These are phyloP conservation scores for Parnassius mnemosyne DNA, from an alignment of 2,888 invertebrate genomes.

Conservation along the genomic window DNA sequence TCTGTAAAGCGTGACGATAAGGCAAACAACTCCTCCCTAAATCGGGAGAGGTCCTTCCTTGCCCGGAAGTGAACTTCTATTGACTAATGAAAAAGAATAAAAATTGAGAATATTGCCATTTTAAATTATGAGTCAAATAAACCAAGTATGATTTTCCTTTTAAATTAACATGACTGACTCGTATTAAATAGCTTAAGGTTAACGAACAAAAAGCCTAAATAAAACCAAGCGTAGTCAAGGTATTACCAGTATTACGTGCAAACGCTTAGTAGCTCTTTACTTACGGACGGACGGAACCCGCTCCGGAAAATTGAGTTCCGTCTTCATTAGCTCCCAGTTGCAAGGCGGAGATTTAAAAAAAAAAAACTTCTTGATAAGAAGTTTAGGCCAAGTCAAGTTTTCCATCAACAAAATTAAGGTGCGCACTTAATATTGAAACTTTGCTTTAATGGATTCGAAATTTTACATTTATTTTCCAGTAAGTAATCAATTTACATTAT, in stretches of 20 bases:
- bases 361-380: slow-evolving; percentile 65
- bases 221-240: slow-evolving; percentile 7
- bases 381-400: slow-evolving; percentile 68
- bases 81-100: too few relatives aligned
- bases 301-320: slow-evolving; percentile 61
- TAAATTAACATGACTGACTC: not conserved
- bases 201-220: slow-evolving; percentile 20
- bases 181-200: not conserved
- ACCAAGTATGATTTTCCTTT: too few relatives aligned
- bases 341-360: slow-evolving; percentile 37
- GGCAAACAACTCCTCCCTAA: too few relatives aligned
- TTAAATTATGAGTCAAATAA: too few relatives aligned
- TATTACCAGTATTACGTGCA: slow-evolving; percentile 17
- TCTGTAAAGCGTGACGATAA: too few relatives aligned
- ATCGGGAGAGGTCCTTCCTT: too few relatives aligned
- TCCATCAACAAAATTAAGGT: slow-evolving; percentile 77
- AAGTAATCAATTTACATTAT: slow-evolving; percentile 59
- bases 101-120: too few relatives aligned
- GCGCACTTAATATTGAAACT: slow-evolving; percentile 72
- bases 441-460: slow-evolving; percentile 72
- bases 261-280: slow-evolving; percentile 22
- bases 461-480: slow-evolving; percentile 67
- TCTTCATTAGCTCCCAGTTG: slow-evolving; percentile 59
- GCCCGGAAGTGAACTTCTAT: too few relatives aligned
- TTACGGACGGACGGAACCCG: slow-evolving; percentile 22